Conservation (phyloP, 2,888 invertebrate species). For the Glaucopsyche alexis region DNA sequence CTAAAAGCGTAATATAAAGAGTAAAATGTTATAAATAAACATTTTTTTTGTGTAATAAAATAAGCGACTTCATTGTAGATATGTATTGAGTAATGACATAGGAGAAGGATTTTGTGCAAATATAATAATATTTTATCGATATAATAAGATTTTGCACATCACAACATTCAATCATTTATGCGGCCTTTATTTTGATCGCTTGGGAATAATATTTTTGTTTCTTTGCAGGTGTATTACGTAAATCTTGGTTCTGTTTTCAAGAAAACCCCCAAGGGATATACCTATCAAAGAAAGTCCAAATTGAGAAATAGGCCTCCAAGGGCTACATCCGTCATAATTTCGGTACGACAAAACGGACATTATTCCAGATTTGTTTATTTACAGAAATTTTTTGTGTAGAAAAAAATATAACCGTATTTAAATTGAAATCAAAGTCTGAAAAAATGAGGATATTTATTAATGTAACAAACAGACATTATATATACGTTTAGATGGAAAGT, state of each 20-base stretch:
- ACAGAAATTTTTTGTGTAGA: not conserved
- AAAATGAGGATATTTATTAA: too few relatives aligned
- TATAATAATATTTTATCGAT: not conserved
- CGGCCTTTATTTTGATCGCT: conserved; percentile 68
- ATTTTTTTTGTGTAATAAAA: not conserved
- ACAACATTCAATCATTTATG: conserved; percentile 48
- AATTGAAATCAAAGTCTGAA: too few relatives aligned
- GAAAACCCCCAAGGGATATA: conserved; percentile 66
- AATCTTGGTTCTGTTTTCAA: conserved; percentile 43
- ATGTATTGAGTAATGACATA: not conserved
- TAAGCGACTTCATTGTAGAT: not conserved
- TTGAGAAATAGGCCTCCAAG: conserved; percentile 61
- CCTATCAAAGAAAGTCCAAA: conserved; percentile 57
- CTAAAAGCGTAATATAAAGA: too few relatives aligned
- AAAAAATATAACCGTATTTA: not conserved
- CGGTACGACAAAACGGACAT: conserved; percentile 48
- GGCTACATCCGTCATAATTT: conserved; percentile 71
- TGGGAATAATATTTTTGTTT: conserved; percentile 25
- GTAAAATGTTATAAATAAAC: not conserved
- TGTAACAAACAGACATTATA: too few relatives aligned
- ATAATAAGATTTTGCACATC: not conserved
- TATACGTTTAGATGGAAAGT: too few relatives aligned
- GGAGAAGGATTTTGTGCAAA: too few relatives aligned
- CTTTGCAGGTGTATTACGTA: conserved; percentile 30
- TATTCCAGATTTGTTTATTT: conserved; percentile 37